phyloP scores from a whole-genome alignment of 1,140 invertebrate species.

The Aphidius gifuensis region DNA sequence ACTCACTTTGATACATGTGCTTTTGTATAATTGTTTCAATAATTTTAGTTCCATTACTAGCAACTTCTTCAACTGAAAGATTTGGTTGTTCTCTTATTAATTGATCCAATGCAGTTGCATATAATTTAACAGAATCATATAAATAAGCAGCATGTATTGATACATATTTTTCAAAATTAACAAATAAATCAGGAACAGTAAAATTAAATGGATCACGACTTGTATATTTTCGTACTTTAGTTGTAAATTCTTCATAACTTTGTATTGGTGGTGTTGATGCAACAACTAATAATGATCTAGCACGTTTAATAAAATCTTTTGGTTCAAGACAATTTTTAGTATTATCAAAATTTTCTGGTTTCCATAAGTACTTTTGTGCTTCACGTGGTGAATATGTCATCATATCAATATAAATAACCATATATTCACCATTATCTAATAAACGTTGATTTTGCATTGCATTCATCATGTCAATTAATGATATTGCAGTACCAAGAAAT shows the following conservation, averaged over 20 bases:
- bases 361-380: conserved; percentile 83
- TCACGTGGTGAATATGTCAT: conserved; percentile 76
- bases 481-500: conserved; percentile 77
- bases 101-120: conserved; percentile 79
- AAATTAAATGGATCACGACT: conserved; percentile 74
- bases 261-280: conserved; percentile 76
- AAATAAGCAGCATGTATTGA: conserved; percentile 93
- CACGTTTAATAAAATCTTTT: conserved; percentile 66
- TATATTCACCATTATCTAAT: conserved; percentile 88
- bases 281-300: conserved; percentile 80
- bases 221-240: conserved; percentile 75
- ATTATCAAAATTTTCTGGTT: conserved; percentile 58
- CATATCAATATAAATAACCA: conserved; percentile 92
- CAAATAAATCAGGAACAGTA: conserved; percentile 60
- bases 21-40: conserved; percentile 76
- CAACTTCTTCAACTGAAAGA: conserved; percentile 67
- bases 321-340: conserved; percentile 63
- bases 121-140: conserved; percentile 92
- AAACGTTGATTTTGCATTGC: conserved; percentile 83
- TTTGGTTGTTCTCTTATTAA: conserved; percentile 64
- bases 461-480: conserved; percentile 85
- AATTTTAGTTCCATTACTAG: conserved; percentile 73
- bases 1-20: conserved; percentile 76
- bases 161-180: conserved; percentile 70
- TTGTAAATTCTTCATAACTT: conserved; percentile 72